phyloP scores from a whole-genome alignment of 2,888 invertebrate species.

The Seira musarum region DNA sequence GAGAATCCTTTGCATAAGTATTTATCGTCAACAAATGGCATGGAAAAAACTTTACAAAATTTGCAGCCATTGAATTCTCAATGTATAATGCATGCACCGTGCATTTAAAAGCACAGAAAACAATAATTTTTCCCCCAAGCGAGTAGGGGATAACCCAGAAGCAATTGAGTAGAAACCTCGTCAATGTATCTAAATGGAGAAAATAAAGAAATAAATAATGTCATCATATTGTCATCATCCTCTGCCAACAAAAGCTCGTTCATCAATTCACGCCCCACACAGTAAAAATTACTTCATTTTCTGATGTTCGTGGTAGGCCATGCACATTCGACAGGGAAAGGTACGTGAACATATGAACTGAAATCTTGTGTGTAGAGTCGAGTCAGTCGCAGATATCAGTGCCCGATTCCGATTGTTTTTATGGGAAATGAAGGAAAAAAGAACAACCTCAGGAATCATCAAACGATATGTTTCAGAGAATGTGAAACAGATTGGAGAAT shows the following conservation, averaged over 20 bases:
- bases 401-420: slow-evolving; percentile 31
- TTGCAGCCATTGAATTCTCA: too few relatives aligned
- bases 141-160: too few relatives aligned
- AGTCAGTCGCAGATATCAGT: slow-evolving; percentile 20
- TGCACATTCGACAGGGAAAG: not conserved
- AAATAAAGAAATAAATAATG: slow-evolving; percentile 28
- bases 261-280: slow-evolving; percentile 5
- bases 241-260: slow-evolving; percentile 23
- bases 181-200: too few relatives aligned
- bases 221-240: slow-evolving; percentile 31
- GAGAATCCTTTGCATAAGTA: too few relatives aligned
- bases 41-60: too few relatives aligned
- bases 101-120: too few relatives aligned
- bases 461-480: slow-evolving; percentile 18
- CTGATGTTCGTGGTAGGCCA: too few relatives aligned
- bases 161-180: too few relatives aligned
- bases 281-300: not conserved
- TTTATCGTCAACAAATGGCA: too few relatives aligned
- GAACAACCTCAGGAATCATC: slow-evolving; percentile 33
- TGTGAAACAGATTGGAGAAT: slow-evolving; percentile 44
- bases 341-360: not conserved
- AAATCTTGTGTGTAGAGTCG: not conserved
- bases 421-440: slow-evolving; percentile 15
- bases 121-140: too few relatives aligned
- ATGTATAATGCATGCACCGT: too few relatives aligned